A percentile compares a stretch with the other conserved stretches of the same genome.
These are phyloP conservation scores for Eulemur macaco DNA, from an alignment of 2,113 vertebrate genomes.

Conservation along the genomic window DNA sequence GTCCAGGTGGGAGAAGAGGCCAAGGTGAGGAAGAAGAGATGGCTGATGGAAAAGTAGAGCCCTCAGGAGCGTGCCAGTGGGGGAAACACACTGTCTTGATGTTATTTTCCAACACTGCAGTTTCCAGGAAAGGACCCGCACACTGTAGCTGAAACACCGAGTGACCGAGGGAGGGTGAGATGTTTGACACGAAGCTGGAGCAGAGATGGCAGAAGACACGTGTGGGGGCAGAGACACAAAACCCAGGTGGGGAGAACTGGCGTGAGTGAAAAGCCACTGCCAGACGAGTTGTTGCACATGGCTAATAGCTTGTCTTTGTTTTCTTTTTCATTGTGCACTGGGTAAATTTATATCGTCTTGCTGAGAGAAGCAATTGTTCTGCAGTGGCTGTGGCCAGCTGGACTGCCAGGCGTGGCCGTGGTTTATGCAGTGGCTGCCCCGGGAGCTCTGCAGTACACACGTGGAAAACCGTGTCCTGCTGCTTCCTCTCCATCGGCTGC, in stretches of 20 bases:
- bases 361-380: too few species aligned
- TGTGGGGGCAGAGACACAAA: accelerated
- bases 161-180: not conserved
- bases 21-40: not conserved
- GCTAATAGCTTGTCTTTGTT: not conserved
- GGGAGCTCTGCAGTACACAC: not conserved
- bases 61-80: not conserved
- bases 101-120: accelerated
- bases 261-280: too few species aligned
- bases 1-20: not conserved
- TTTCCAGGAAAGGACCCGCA: too few species aligned
- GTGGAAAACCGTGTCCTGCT: not conserved
- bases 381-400: not conserved
- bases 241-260: not conserved
- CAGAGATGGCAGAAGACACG: accelerated
- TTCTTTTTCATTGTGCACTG: not conserved
- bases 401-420: accelerated
- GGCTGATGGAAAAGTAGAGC: too few species aligned
- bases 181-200: not conserved
- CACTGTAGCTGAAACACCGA: accelerated
- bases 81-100: accelerated
- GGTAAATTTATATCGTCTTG: too few species aligned
- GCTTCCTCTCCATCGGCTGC: not conserved
- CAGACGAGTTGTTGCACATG: accelerated
- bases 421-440: too few species aligned